Conservation (phyloP, 1,140 invertebrate species). For the Aphis gossypii region DNA sequence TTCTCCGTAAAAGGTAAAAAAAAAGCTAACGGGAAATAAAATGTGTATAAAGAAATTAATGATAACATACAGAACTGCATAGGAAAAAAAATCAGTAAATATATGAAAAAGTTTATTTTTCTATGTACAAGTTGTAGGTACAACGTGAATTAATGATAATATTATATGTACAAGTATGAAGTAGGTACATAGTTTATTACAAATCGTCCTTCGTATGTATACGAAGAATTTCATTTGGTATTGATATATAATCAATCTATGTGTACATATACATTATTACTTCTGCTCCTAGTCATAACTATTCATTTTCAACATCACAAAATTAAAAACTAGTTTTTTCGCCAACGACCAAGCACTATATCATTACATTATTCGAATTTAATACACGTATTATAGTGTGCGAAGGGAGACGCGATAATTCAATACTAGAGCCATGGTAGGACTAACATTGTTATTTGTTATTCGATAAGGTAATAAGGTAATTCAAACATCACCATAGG, state of each 20-base stretch:
- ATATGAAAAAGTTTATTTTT: slow-evolving; percentile 14
- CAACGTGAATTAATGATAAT: background rate
- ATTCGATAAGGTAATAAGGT: too few relatives aligned
- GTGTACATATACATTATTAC: background rate
- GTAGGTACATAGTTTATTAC: background rate
- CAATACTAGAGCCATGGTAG: background rate
- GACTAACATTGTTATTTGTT: background rate
- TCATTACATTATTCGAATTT: slow-evolving; percentile 22
- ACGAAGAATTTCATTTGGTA: background rate
- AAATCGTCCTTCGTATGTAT: background rate
- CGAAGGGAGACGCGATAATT: background rate
- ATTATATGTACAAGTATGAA: background rate
- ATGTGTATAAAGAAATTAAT: slow-evolving; percentile 15
- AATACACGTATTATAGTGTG: background rate
- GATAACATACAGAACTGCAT: background rate
- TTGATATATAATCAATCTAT: background rate
- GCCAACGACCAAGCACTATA: background rate
- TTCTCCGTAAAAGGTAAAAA: slow-evolving; percentile 34
- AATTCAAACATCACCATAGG: background rate
- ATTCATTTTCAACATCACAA: background rate
- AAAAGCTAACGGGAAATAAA: slow-evolving; percentile 6
- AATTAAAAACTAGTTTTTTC: background rate
- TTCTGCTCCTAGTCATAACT: background rate
- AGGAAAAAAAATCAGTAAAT: background rate
- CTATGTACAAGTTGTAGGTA: background rate